A percentile compares a stretch with the other conserved stretches of the same genome.
Conservation (phyloP, 2,888 invertebrate genomes). For the Apamea crenata region DNA sequence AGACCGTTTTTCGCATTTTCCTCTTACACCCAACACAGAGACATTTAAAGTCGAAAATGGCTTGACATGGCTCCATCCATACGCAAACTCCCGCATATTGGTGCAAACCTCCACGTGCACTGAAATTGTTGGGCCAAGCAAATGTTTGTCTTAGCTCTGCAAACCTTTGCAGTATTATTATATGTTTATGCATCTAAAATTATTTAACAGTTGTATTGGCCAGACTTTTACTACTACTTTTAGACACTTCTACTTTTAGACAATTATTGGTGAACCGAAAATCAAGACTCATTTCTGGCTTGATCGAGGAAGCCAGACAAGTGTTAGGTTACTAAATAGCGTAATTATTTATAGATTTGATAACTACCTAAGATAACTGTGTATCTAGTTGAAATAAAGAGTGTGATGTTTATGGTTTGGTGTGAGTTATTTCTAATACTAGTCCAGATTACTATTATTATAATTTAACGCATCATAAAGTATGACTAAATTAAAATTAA, state of each 20-base stretch:
- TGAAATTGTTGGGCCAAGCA: not conserved
- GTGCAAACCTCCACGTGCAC: not conserved
- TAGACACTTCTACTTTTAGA: too few species aligned
- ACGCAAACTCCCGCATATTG: not conserved
- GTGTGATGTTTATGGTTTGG: not conserved
- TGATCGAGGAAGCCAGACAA: too few species aligned
- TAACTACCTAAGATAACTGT: not conserved
- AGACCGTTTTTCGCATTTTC: not conserved
- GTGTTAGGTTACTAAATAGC: not conserved
- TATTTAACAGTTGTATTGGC: not conserved
- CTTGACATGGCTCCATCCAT: not conserved
- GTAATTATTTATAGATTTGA: not conserved
- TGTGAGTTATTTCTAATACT: not conserved
- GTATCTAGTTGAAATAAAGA: not conserved
- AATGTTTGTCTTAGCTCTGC: conserved; percentile 17
- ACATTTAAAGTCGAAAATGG: not conserved
- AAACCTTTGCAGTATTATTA: too few species aligned
- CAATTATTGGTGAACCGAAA: not conserved
- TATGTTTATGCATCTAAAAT: not conserved
- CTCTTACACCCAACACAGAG: too few species aligned
- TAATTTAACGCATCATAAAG: not conserved
- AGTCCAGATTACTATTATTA: not conserved
- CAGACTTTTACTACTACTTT: too few species aligned
- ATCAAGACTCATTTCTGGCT: not conserved
- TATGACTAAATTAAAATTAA: not conserved